Base-by-base conservation (phyloP, 2,113 vertebrate genomes). In the Paedocypris sp. region DNA sequence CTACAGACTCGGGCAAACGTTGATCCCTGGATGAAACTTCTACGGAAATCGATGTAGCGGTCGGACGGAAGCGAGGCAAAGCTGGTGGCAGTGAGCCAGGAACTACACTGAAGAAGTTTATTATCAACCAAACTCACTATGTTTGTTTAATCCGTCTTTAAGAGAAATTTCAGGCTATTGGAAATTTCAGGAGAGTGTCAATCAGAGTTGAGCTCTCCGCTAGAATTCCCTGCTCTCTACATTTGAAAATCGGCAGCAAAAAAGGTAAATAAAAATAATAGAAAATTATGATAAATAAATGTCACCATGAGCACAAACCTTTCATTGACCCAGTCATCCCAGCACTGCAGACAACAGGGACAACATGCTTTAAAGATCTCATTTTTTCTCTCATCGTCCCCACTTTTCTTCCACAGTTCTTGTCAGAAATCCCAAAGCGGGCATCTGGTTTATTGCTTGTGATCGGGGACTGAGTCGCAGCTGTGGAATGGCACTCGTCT, bases 401-500 rank as follows among this genome's bases (percentile, higher is more conserved):
- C 22, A 22, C 43, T 49, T 36, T 3, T 6, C 13, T 29, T 18
- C 32, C n/a, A 16, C 43, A 33, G 32, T 15, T 42, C 29, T 47
- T 64, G 63, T 67, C 70, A 64, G 47, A 36, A 38, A 43, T 57
- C 61, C 45, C 49, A 61, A 25, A 19, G 26, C 59, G 35, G 48
- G 25, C 9, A 48, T 62, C 68, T 66, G 46, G 52, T 70, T 74
- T 76, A 70, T 73, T 60, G 64, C 66, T 47, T 62, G 54, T 64
- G 71, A 74, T 72, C 72, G 42, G 2, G 25, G 49, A 36, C 60
- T 26, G 58, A 74, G 73, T 64, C 62, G 38, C 73, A 73, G 62
- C 64, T 79, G 67, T 60, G 47, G 67, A 32, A 74, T 67, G 66
- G 41, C 58, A 63, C 60, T 8, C 48, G 48, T 68, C 67, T 76